Percentiles rank a stretch among this genome's conserved stretches.
Evolutionary conservation across 2,888 invertebrate genomes (phyloP).

Genomic region (Tipula vernalis): DNA sequence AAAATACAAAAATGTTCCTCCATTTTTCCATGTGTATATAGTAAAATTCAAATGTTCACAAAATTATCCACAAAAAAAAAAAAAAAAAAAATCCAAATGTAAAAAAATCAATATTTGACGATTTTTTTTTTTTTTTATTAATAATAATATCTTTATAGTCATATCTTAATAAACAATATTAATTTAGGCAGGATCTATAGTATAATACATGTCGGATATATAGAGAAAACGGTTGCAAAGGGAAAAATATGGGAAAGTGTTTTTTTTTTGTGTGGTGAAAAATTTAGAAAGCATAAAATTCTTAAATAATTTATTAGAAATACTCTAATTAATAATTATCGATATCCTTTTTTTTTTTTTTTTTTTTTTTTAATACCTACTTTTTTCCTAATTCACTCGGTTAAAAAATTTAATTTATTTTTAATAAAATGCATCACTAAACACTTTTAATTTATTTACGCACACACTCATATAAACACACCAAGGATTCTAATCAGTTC

Average conservation of each 20-base stretch:
- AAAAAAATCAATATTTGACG: conserved; percentile 4
- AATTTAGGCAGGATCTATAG: not conserved
- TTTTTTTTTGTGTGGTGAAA: not conserved
- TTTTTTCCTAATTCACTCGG: not conserved
- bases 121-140: not conserved
- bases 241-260: not conserved
- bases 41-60: not conserved
- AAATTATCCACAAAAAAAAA: not conserved
- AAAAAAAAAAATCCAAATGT: not conserved
- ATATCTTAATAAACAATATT: not conserved
- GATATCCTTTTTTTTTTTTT: too few relatives aligned
- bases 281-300: not conserved
- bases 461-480: not conserved
- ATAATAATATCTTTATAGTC: not conserved
- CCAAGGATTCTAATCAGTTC: not conserved
- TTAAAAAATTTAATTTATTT: not conserved
- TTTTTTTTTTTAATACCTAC: not conserved
- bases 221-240: not conserved
- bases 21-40: not conserved
- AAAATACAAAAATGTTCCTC: not conserved
- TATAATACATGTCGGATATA: not conserved
- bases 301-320: not conserved
- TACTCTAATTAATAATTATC: not conserved
- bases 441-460: not conserved
- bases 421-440: not conserved